phyloP scores from a whole-genome alignment of 2,797 vertebrate genomes.

The Intellagama lesueurii region DNA sequence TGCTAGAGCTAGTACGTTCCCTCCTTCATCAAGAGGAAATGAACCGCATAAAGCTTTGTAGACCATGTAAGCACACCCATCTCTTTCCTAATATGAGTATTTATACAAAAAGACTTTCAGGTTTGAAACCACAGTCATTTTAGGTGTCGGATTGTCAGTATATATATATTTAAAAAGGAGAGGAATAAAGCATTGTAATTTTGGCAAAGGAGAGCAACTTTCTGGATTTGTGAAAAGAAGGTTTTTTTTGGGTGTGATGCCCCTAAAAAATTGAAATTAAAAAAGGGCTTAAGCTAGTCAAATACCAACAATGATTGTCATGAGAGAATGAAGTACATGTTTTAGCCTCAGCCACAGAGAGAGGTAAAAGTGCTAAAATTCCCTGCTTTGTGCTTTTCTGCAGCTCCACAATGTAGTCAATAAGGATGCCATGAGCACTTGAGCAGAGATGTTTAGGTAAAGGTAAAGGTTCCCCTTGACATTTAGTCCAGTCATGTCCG shows the following conservation, averaged over 20 bases:
- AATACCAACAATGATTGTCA: not conserved
- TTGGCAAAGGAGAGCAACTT: not conserved
- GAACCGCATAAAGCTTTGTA: slow-evolving; percentile 52
- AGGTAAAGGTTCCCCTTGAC: too few species aligned
- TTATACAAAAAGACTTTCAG: not conserved
- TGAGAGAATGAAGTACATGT: not conserved
- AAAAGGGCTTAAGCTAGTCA: not conserved
- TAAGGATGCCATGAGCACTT: not conserved
- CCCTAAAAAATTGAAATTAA: not conserved
- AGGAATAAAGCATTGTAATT: not conserved
- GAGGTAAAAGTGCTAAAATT: not conserved
- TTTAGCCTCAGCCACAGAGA: not conserved
- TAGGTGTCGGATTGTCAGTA: slow-evolving; percentile 4
- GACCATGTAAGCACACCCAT: slow-evolving; percentile 41
- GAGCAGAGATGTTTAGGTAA: not conserved
- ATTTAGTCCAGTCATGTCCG: too few species aligned
- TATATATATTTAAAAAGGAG: not conserved
- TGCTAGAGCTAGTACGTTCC: slow-evolving; percentile 55
- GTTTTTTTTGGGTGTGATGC: not conserved
- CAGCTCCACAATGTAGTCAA: not conserved
- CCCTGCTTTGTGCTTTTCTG: not conserved
- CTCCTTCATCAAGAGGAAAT: slow-evolving; percentile 63
- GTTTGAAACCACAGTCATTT: slow-evolving; percentile 5
- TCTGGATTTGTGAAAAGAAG: not conserved
- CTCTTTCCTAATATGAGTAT: not conserved